phyloP scores from a whole-genome alignment of 1,140 invertebrate genomes.

The Physella acuta region DNA sequence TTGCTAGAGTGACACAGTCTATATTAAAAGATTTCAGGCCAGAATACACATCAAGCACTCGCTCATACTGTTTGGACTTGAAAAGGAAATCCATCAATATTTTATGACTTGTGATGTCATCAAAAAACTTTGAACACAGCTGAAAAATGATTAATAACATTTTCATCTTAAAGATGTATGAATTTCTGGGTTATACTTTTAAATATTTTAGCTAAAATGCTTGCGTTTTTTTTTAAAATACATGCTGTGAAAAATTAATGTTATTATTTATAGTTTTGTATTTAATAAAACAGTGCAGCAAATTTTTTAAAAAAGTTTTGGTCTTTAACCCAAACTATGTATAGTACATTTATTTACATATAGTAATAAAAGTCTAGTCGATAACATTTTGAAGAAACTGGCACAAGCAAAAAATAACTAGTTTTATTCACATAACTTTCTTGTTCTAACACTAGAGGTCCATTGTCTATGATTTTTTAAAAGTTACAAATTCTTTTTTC shows the following conservation, averaged over 20 bases:
- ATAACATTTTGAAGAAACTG: too few species aligned
- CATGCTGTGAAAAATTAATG: not conserved
- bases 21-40: slow-evolving; percentile 10
- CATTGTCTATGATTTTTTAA: too few species aligned
- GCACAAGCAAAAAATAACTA: too few species aligned
- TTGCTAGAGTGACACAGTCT: slow-evolving; percentile 17
- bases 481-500: too few species aligned
- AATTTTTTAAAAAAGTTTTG: not conserved
- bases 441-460: too few species aligned
- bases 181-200: too few species aligned
- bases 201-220: too few species aligned
- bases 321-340: not conserved
- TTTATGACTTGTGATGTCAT: slow-evolving; percentile 17
- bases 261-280: not conserved
- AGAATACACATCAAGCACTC: slow-evolving; percentile 11
- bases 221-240: too few species aligned
- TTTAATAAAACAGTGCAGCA: not conserved
- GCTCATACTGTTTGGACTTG: not conserved
- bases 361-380: too few species aligned
- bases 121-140: not conserved
- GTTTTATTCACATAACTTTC: too few species aligned
- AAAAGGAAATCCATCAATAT: slow-evolving; percentile 18
- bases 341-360: too few species aligned
- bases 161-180: not conserved
- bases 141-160: not conserved